These are phyloP conservation scores for Suricata suricatta DNA, from an alignment of 2,113 vertebrate genomes.

Conservation along the genomic window DNA sequence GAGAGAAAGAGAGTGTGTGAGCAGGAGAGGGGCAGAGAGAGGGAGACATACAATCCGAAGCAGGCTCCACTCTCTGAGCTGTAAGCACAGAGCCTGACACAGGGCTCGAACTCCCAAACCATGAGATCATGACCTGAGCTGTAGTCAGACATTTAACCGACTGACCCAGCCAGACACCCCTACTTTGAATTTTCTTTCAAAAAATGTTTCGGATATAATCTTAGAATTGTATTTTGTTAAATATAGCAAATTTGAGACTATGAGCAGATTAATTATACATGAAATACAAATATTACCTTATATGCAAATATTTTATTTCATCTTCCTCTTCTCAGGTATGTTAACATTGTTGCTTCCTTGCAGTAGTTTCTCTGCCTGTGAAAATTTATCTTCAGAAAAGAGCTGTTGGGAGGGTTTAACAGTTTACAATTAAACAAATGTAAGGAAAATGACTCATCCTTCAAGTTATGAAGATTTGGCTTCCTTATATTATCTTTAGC, in stretches of 20 bases:
- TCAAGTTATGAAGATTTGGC: background rate
- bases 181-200: slow-evolving; percentile 8
- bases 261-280: background rate
- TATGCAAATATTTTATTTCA: background rate
- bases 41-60: no score
- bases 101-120: no score
- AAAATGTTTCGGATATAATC: slow-evolving; percentile 3
- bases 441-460: background rate
- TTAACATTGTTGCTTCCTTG: background rate
- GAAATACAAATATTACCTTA: background rate
- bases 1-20: no score
- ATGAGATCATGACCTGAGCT: no score
- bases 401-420: background rate
- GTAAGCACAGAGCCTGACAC: no score
- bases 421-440: background rate
- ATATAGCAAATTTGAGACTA: background rate
- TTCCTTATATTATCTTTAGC: background rate
- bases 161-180: no score
- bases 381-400: background rate
- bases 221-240: slow-evolving; percentile 13
- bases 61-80: no score
- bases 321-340: background rate
- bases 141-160: no score
- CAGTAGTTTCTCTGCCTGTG: background rate
- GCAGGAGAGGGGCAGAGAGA: no score